phyloP scores from a whole-genome alignment of 2,888 invertebrate species.

The Xestia c-nigrum region DNA sequence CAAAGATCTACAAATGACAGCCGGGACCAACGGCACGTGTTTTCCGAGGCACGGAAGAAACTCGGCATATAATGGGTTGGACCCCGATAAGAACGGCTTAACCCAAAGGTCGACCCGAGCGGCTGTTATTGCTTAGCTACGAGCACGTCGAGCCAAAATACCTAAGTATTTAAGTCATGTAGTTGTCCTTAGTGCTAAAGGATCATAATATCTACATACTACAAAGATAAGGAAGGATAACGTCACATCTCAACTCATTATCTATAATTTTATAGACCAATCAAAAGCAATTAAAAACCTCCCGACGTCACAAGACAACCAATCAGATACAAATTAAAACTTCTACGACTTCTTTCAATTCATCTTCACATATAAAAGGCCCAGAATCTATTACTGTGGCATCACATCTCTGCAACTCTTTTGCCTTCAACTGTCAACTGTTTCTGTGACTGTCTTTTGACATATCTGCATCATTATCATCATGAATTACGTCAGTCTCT shows the following conservation, averaged over 20 bases:
- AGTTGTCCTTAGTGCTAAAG: not conserved
- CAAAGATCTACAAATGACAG: too few species aligned
- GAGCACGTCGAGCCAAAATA: too few species aligned
- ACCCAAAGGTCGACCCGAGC: too few species aligned
- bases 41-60: too few species aligned
- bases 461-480: slow-evolving; percentile 43
- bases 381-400: slow-evolving; percentile 9
- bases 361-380: slow-evolving; percentile 44
- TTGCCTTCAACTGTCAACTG: slow-evolving; percentile 1
- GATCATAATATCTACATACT: not conserved
- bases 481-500: slow-evolving; percentile 76
- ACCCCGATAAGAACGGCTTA: too few species aligned
- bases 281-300: slow-evolving; percentile 21
- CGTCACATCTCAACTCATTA: not conserved
- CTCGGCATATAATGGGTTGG: too few species aligned
- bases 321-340: slow-evolving; percentile 54
- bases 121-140: too few species aligned
- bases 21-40: too few species aligned
- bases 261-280: slow-evolving; percentile 14
- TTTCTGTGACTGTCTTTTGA: not conserved
- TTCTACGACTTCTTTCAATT: slow-evolving; percentile 73
- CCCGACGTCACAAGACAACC: not conserved
- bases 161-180: not conserved
- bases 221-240: slow-evolving; percentile 6
- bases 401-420: slow-evolving; percentile 59